Conservation (phyloP, 1,140 invertebrate genomes). For the Tetramorium alpestre region DNA sequence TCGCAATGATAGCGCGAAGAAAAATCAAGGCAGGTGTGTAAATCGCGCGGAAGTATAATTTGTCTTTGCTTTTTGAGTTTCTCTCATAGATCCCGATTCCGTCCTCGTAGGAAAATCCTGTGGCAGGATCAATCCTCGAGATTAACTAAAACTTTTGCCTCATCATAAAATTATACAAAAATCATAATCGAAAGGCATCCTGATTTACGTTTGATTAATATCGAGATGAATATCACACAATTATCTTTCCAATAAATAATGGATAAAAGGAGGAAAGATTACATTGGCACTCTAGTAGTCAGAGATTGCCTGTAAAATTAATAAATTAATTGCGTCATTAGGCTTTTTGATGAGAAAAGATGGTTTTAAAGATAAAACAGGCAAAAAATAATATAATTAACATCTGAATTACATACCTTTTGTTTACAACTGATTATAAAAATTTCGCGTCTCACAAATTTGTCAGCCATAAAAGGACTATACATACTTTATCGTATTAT, state of each 20-base stretch:
- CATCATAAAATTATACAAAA: not conserved
- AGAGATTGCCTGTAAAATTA: not conserved
- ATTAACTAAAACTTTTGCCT: not conserved
- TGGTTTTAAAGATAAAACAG: not conserved
- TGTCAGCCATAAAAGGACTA: not conserved
- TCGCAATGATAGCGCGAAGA: slow-evolving; percentile 3
- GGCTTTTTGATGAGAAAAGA: not conserved
- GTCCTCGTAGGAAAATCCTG: slow-evolving; percentile 54
- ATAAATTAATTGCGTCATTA: not conserved
- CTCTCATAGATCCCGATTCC: slow-evolving; percentile 63
- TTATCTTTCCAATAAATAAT: not conserved
- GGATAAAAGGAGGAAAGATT: not conserved
- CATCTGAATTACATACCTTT: not conserved
- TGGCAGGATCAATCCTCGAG: slow-evolving; percentile 23
- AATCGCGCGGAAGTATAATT: not conserved
- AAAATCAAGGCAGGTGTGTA: not conserved
- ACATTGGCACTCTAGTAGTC: not conserved
- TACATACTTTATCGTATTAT: slow-evolving; percentile 12
- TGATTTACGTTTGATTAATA: not conserved
- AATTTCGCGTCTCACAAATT: not conserved
- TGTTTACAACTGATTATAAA: not conserved
- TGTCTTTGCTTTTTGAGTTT: slow-evolving; percentile 15
- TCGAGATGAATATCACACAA: not conserved
- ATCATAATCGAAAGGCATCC: not conserved
- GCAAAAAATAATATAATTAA: not conserved